Evolutionary conservation across 2,113 vertebrate species (phyloP), one percentile per base, ranked within the genome.

Genomic region (Anoplopoma fimbria): DNA sequence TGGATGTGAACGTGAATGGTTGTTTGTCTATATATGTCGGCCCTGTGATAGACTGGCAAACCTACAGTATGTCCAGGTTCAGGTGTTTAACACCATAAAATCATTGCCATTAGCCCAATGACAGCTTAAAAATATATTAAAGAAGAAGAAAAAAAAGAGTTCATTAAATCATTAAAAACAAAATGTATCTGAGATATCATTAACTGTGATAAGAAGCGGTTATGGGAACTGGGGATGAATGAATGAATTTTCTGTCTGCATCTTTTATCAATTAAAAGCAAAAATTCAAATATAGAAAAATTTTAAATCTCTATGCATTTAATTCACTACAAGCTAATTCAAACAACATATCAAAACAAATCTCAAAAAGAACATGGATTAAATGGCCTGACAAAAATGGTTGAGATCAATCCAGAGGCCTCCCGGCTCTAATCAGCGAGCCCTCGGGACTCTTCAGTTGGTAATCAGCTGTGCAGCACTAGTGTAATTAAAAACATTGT

Each of bases 371-470:
- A 40, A 51, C 21, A 29, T 4, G 9, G 31, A 65, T 10, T 10
- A 36, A 6, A 62, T 25, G 53, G 34, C 17, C 57, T 71, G 7
- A 62, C 29, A 23, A 57, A 55, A 27, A 57, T 38, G 25, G 4
- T 40, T 40, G 53, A 40, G n/a, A 72, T n/a, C 34, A 57, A 57
- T 57, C 69, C 51, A 57, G 34, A 71, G 19, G 60, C 19, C 60
- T 62, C 17, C 4, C 7, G 58, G 33, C 29, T 33, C 29, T 21
- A 31, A 61, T 19, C 58, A 29, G 17, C 29, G n/a, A 2, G 25
- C n/a, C 9, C 9, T 12, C 55, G 29, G 55, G 29, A 7, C 27
- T 53, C 58, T 33, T 61, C 15, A 60, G 57, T 17, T 15, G 57
- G 23, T 25, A 2, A 27, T 27, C 53, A 25, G 53, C 47, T 23